Base-by-base conservation (phyloP, 2,888 invertebrate genomes). In the Lithophane ornitopus region DNA sequence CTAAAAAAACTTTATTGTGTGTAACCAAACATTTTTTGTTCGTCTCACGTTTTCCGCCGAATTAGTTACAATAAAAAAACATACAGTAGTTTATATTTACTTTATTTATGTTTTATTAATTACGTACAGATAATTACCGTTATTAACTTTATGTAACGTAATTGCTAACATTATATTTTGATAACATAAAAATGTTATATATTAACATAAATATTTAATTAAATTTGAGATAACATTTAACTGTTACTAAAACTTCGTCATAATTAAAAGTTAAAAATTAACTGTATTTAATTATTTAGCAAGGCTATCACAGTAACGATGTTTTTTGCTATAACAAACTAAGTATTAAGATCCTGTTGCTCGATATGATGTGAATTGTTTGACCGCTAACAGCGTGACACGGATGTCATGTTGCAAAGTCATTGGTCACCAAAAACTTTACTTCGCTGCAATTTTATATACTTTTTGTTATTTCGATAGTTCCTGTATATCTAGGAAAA, bases 161-260 rank as follows among this genome's bases (percentile, higher is more conserved):
- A 77, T 46, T 62, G 39, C 65, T 22, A 56, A 63, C 41, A 65
- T 81, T 65, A 65, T 44, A 22, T 22, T 56, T 66, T 26, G 41
- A 59, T 84, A 68, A 75, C 34, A 68, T 84, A 80, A 65, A n/a
- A 59, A 28, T 44, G 41, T 59, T 70, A 70, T 34, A 44, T 44
- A 74, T 54, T 26, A 54, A 59, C 8, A 26, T 58, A 65, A 8
- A 39, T 46, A 79, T 11, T 52, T 46, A 79, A 41, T 52, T 26
- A 56, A 61, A 54, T 69, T 41, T 52, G 52, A 26, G 41, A 63
- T 54, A 19, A 16, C 61, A 6, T 26, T 34, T 34, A 2, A 14
- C 22, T 58, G 6, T 61, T 61, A 52, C 49, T 59, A 11, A 65
- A 70, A 63, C 49, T 56, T 49, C 3, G 46, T 46, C 19, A 62